Conservation (phyloP, 1,140 invertebrate species). For the Adoxophyes honmai region DNA sequence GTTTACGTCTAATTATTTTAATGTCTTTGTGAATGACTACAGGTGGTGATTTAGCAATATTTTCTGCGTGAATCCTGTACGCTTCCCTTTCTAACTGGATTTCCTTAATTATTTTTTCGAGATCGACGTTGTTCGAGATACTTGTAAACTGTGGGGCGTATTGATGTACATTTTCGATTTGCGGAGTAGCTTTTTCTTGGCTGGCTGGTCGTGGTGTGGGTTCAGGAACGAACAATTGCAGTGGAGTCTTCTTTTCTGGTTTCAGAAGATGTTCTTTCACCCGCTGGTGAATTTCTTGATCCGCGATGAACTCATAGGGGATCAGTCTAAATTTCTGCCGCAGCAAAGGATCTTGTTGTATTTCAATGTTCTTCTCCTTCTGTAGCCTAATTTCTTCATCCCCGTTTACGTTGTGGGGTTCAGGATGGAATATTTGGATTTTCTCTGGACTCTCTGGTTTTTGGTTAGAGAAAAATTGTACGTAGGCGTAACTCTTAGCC, state of each 20-base stretch:
- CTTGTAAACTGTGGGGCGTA: constrained; percentile 37
- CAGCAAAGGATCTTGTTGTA: constrained; percentile 1
- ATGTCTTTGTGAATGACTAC: constrained; percentile 35
- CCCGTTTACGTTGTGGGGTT: not conserved
- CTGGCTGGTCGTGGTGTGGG: not conserved
- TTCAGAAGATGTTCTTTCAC: not conserved
- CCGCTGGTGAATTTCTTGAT: not conserved
- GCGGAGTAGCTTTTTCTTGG: not conserved
- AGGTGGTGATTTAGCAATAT: constrained; percentile 30
- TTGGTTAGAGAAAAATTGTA: not conserved
- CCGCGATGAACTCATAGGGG: constrained; percentile 21
- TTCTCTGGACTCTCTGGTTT: constrained; percentile 10
- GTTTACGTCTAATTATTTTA: constrained; percentile 29
- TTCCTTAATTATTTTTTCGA: constrained; percentile 31
- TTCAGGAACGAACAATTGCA: constrained; percentile 1
- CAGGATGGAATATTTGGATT: constrained; percentile 10
- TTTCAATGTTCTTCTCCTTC: constrained; percentile 2
- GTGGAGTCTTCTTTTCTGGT: constrained; percentile 5
- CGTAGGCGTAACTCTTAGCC: constrained; percentile 2
- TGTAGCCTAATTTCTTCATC: not conserved
- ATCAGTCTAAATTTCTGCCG: constrained; percentile 22
- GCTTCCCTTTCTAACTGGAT: constrained; percentile 36
- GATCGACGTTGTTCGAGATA: constrained; percentile 34
- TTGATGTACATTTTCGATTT: constrained; percentile 17
- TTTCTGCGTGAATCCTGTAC: constrained; percentile 23